Base-by-base conservation (phyloP, 2,113 vertebrate species). In the Myotis davidii region DNA sequence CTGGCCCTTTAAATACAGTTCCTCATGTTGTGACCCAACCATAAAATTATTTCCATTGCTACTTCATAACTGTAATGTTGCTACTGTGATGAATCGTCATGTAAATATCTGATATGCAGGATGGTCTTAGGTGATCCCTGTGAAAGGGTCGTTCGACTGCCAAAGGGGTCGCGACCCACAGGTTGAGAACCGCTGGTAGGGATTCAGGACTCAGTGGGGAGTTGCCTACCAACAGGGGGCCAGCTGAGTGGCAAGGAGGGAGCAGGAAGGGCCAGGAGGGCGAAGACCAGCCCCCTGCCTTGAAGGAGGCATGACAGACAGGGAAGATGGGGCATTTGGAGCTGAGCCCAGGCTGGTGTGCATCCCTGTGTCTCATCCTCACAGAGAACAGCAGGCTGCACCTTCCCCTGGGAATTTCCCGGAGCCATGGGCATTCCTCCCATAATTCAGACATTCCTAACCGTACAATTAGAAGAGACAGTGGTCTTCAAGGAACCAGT, bases 181-280 rank as follows among this genome's bases (percentile, higher is more conserved):
- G 42, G 42, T 42, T 42, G 42, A 42, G 42, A 42, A 42, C 42
- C 42, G 42, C 42, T 42, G 42, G 42, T 42, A 42, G 64, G 82
- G 59, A 69, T 9, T 6, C n/a, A 13, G 76, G 87, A 83, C 76
- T 97, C 93, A n/a, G 96, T 85, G 96, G 76, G 16, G 50, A 86
- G 5, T 6, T 54, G 84, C 23, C 93, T 91, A 14, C 25, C 73
- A 93, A 17, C 21, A 32, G 0, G 27, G 83, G 0, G 21, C 20
- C 65, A 83, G 39, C 1, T 32, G 0, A 27, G 10, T 5, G 9
- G 14, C 45, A 39, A 52, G 4, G 13, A 65, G 21, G 23, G 11
- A 85, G 16, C 0, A 25, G 29, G 29, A 16, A 37, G 7, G 76
- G 61, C 6, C 5, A 2, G 61, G 56, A 94, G 88, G 84, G 29